Evolutionary conservation across 1,140 invertebrate species (phyloP).

Genomic region (Drosophila ohnishii): DNA sequence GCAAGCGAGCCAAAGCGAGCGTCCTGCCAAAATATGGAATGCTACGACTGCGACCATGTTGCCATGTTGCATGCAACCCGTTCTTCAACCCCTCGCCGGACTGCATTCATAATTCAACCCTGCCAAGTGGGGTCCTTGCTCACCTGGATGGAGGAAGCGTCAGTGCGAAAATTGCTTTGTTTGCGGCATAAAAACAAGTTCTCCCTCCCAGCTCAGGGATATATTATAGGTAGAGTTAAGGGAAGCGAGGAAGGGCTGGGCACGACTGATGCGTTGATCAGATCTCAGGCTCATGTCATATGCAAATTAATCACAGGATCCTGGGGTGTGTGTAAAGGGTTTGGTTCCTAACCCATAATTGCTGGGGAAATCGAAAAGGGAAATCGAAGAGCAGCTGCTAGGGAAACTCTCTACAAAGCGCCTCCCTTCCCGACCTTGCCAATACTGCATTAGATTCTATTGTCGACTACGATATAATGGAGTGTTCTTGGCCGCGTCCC

Average conservation of each 20-base stretch:
- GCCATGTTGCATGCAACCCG: constrained; percentile 49
- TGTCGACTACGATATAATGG: constrained; percentile 23
- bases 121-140: constrained; percentile 14
- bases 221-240: not conserved
- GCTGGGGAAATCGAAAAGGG: constrained; percentile 31
- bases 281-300: constrained; percentile 65
- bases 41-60: constrained; percentile 20
- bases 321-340: constrained; percentile 26
- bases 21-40: constrained; percentile 43
- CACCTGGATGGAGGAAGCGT: constrained; percentile 52
- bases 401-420: constrained; percentile 2
- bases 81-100: constrained; percentile 35
- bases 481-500: constrained; percentile 21
- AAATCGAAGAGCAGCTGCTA: constrained; percentile 55
- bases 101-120: constrained; percentile 59
- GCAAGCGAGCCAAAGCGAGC: constrained; percentile 12
- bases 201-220: constrained; percentile 1
- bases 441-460: constrained; percentile 32
- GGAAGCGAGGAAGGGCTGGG: not conserved
- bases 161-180: constrained; percentile 80
- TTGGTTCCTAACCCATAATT: constrained; percentile 34
- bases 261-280: constrained; percentile 72
- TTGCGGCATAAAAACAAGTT: constrained; percentile 75
- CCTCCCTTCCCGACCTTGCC: constrained; percentile 27
- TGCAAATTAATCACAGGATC: constrained; percentile 72